Percentiles rank a stretch among this genome's conserved stretches.
phyloP scores from a whole-genome alignment of 2,797 vertebrate species.

The Pangasius macronema region DNA sequence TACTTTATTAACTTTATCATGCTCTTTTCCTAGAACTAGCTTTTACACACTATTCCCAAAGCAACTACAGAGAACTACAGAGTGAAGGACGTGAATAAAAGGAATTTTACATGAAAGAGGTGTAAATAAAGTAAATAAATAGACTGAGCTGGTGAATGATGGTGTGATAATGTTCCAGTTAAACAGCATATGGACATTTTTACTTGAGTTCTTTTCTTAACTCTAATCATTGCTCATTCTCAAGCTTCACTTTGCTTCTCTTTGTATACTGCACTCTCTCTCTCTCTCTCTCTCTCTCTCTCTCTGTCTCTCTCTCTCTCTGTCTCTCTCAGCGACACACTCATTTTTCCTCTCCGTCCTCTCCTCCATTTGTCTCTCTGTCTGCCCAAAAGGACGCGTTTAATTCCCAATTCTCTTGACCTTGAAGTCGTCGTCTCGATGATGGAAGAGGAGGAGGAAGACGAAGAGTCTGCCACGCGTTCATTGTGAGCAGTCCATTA shows the following conservation, averaged over 20 bases:
- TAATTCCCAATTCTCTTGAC: constrained; percentile 73
- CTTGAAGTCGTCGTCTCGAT: constrained; percentile 69
- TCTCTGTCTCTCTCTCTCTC: constrained; percentile 29
- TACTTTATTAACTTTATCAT: too few relatives aligned
- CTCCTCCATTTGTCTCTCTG: constrained; percentile 75
- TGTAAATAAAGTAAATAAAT: background rate
- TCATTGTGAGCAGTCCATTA: constrained; percentile 87
- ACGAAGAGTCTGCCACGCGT: constrained; percentile 73
- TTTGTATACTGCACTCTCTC: constrained; percentile 17
- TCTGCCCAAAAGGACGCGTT: constrained; percentile 68
- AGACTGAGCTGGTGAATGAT: background rate
- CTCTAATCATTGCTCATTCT: background rate
- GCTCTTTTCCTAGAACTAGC: too few relatives aligned
- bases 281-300: constrained; percentile 24
- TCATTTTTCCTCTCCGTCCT: constrained; percentile 66
- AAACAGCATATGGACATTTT: background rate
- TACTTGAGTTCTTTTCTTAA: background rate
- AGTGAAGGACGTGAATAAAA: background rate
- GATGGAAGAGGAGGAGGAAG: constrained; percentile 64
- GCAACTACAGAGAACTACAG: background rate
- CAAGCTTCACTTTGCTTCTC: background rate
- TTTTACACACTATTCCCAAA: too few relatives aligned
- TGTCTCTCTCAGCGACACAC: constrained; percentile 45
- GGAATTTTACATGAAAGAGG: background rate
- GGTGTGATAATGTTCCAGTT: background rate